Conservation (phyloP, 2,113 vertebrate species). For the Chiloscyllium plagiosum region DNA sequence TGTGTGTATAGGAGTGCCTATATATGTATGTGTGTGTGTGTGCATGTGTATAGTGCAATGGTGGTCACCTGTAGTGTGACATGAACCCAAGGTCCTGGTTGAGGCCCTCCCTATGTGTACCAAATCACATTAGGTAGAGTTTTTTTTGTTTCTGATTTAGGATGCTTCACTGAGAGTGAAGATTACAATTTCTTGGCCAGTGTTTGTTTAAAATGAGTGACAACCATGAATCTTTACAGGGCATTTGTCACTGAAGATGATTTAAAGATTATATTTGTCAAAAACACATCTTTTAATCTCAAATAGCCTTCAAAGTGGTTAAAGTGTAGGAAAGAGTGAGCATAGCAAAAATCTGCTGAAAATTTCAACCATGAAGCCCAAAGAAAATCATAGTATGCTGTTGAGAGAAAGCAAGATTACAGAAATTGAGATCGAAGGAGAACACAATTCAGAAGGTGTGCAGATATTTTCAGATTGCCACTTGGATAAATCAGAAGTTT, state of each 20-base stretch:
- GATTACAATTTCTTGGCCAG: neutral
- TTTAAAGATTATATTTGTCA: conserved; percentile 19
- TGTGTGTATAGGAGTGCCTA: too few species aligned
- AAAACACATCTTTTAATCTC: too few species aligned
- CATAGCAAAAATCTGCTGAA: neutral
- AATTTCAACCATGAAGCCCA: neutral
- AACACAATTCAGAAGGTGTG: neutral
- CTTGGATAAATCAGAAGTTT: neutral
- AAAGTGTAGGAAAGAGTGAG: neutral
- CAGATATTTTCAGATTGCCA: neutral
- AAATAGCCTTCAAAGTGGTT: neutral
- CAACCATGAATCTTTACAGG: neutral
- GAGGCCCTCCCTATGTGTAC: too few species aligned
- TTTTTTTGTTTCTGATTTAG: conserved; percentile 19
- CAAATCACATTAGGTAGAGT: neutral
- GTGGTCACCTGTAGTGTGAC: too few species aligned
- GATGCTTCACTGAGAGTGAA: neutral
- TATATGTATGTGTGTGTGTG: too few species aligned
- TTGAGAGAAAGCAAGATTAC: neutral
- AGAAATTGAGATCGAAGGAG: neutral
- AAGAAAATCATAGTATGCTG: neutral
- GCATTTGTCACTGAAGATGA: neutral
- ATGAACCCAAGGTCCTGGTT: too few species aligned
- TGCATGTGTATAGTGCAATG: too few species aligned
- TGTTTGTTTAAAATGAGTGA: neutral